These are phyloP conservation scores for Meandrusa payeni DNA, from an alignment of 2,888 invertebrate species.

Conservation along the genomic window DNA sequence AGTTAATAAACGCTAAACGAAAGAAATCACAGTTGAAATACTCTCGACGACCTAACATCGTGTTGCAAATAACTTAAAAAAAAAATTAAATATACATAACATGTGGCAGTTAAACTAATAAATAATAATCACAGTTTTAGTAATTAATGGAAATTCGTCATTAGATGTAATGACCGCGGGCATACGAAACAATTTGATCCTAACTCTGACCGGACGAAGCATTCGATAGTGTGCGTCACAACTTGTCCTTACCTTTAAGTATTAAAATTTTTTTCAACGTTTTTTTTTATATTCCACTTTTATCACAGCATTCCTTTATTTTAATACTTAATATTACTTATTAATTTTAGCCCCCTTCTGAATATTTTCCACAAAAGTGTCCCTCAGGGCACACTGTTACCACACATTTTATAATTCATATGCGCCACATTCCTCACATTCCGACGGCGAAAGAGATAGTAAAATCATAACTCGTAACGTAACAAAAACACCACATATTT, in stretches of 20 bases:
- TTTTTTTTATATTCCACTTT: slow-evolving; percentile 42
- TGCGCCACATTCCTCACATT: slow-evolving; percentile 21
- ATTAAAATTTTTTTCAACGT: slow-evolving; percentile 35
- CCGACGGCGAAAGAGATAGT: slow-evolving; percentile 9
- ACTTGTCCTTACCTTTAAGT: slow-evolving; percentile 36
- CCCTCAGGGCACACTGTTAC: slow-evolving; percentile 62
- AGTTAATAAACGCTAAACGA: slow-evolving; percentile 56
- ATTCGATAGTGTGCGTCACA: slow-evolving; percentile 45
- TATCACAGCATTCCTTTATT: slow-evolving; percentile 66
- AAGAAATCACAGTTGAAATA: slow-evolving; percentile 75
- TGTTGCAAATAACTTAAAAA: slow-evolving; percentile 31
- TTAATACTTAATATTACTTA: slow-evolving; percentile 41
- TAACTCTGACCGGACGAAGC: slow-evolving; percentile 46
- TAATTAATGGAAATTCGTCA: slow-evolving; percentile 58
- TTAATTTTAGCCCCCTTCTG: slow-evolving; percentile 39
- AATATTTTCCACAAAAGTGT: slow-evolving; percentile 42
- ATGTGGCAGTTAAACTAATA: slow-evolving; percentile 45
- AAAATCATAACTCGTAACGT: not conserved
- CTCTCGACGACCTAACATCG: slow-evolving; percentile 44
- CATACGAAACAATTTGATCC: slow-evolving; percentile 33
- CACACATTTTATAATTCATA: slow-evolving; percentile 41
- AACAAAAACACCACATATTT: slow-evolving; percentile 7
- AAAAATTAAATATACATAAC: slow-evolving; percentile 36
- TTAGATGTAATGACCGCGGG: slow-evolving; percentile 41
- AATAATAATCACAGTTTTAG: slow-evolving; percentile 65